Conservation (phyloP, 2,113 vertebrate genomes). For the Apodemus sylvaticus region DNA sequence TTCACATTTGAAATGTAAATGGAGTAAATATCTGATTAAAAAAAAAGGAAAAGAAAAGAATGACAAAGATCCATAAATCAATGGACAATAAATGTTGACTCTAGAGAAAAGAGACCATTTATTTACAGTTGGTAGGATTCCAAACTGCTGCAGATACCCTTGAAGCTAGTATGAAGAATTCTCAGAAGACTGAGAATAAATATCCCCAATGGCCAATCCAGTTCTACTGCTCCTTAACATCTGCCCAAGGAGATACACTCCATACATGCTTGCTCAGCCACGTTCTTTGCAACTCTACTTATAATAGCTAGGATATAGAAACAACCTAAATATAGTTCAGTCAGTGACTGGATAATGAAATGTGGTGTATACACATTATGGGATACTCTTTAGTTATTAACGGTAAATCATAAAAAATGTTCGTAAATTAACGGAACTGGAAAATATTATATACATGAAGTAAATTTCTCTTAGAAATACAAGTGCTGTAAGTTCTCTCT, state of each 20-base stretch:
- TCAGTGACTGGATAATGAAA: neutral
- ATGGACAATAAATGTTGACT: neutral
- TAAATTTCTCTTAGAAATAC: neutral
- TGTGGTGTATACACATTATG: neutral
- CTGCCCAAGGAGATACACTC: neutral
- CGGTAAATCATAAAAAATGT: neutral
- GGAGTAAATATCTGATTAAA: too few relatives aligned
- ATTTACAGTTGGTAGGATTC: neutral
- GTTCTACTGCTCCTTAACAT: neutral
- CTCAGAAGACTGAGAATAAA: neutral
- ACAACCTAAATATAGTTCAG: neutral
- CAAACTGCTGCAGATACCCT: neutral
- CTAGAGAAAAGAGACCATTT: neutral
- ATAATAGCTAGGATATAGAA: neutral
- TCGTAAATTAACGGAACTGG: neutral
- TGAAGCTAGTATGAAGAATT: neutral
- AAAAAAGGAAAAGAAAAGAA: too few relatives aligned
- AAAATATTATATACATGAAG: neutral
- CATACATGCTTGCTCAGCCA: neutral
- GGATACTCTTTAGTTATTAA: neutral
- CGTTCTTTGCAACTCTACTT: neutral
- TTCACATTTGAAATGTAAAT: too few relatives aligned
- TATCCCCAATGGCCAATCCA: neutral
- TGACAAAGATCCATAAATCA: neutral
- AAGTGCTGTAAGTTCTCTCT: neutral